A percentile compares a stretch with the other conserved stretches of the same genome.
Evolutionary conservation across 2,113 vertebrate genomes (phyloP).

Genomic region (Syrrhaptes paradoxus): DNA sequence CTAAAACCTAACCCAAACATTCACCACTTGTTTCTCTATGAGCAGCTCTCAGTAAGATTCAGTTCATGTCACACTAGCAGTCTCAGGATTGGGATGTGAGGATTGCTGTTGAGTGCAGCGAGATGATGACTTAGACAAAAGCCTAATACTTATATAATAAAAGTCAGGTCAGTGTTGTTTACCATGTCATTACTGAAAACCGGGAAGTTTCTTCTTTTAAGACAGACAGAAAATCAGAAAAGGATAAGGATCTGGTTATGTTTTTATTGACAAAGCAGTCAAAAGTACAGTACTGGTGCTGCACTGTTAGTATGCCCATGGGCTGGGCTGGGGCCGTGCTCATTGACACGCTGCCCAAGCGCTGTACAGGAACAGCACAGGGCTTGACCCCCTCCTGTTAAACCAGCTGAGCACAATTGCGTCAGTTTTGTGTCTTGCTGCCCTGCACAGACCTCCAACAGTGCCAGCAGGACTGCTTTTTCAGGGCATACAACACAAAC

Average conservation of each 20-base stretch:
- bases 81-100: not conserved
- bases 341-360: too few species aligned
- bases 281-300: rapidly evolving
- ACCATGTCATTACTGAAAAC: not conserved
- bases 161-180: not conserved
- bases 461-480: not conserved
- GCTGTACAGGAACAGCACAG: not conserved
- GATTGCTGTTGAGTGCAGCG: not conserved
- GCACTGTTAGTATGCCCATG: not conserved
- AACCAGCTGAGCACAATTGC: rapidly evolving
- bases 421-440: not conserved
- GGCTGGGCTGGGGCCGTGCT: not conserved
- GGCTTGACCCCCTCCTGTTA: not conserved
- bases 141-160: not conserved
- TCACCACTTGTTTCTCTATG: not conserved
- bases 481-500: not conserved
- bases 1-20: not conserved
- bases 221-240: not conserved
- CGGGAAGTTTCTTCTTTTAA: not conserved
- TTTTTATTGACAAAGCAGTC: not conserved
- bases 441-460: not conserved
- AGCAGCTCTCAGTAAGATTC: not conserved
- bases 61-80: not conserved
- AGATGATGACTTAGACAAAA: not conserved
- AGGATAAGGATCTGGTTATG: not conserved